phyloP scores from a whole-genome alignment of 2,113 vertebrate species.

The Tautogolabrus adspersus region DNA sequence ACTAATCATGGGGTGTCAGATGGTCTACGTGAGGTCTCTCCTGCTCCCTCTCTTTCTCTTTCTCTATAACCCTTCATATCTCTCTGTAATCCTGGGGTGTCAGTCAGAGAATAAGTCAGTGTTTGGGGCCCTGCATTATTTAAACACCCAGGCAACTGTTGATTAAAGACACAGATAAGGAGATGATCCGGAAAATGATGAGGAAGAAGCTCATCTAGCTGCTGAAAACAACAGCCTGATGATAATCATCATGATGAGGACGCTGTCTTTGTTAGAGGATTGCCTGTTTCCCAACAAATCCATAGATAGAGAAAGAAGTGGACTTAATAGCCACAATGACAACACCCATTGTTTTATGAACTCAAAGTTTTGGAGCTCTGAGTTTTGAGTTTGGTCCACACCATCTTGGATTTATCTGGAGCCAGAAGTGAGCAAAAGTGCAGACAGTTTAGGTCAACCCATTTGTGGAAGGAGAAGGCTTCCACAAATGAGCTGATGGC shows the following conservation, averaged over 20 bases:
- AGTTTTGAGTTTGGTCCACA: neutral
- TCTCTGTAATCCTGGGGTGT: conserved; percentile 49
- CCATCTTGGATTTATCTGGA: neutral
- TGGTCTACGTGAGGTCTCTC: conserved; percentile 35
- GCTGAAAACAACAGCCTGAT: neutral
- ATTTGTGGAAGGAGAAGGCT: no score
- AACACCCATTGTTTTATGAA: neutral
- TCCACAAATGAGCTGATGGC: no score
- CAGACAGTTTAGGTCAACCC: neutral
- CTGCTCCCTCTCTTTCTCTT: neutral
- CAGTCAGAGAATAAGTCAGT: conserved; percentile 9
- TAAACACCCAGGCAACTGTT: conserved; percentile 26
- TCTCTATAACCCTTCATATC: neutral
- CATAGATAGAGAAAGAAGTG: neutral
- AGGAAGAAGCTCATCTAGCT: neutral
- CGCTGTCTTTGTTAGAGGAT: neutral
- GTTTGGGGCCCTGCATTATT: conserved; percentile 12
- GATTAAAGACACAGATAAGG: conserved; percentile 30
- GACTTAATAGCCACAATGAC: neutral
- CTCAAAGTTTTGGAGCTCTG: neutral
- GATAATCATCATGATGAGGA: conserved; percentile 13
- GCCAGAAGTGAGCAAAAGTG: neutral
- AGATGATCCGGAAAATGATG: conserved; percentile 19
- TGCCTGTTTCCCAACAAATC: neutral
- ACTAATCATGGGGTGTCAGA: conserved; percentile 61